These are phyloP conservation scores for Drosophila subsilvestris DNA, from an alignment of 2,888 invertebrate genomes.

Conservation along the genomic window DNA sequence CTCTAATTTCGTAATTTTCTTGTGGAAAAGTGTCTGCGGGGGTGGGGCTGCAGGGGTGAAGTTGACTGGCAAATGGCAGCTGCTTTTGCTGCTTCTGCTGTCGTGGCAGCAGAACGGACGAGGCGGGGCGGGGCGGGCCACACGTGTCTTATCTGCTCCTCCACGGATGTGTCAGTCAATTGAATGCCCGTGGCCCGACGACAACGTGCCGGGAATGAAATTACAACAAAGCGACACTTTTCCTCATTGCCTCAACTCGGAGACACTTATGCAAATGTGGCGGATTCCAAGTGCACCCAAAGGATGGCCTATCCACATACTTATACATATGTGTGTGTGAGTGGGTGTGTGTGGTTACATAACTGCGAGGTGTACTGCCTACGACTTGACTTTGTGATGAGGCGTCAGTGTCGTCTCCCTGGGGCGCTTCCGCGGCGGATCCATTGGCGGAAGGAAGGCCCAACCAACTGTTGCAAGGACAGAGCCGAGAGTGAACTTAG, in stretches of 20 bases:
- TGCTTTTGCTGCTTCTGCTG: constrained; percentile 14
- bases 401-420: constrained; percentile 9
- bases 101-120: no score
- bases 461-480: constrained; percentile 46
- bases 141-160: constrained; percentile 68
- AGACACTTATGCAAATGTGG: constrained; percentile 69
- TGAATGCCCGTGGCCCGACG: constrained; percentile 53
- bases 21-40: neutral
- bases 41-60: constrained; percentile 10
- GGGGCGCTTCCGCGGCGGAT: neutral
- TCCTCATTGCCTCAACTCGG: constrained; percentile 51
- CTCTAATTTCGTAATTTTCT: constrained; percentile 52
- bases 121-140: constrained; percentile 41
- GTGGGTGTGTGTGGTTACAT: constrained; percentile 1
- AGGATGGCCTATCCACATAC: constrained; percentile 17
- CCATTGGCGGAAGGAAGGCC: neutral
- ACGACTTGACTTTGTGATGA: constrained; percentile 36
- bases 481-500: neutral
- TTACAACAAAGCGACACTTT: constrained; percentile 57
- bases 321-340: neutral
- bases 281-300: constrained; percentile 30
- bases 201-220: constrained; percentile 58
- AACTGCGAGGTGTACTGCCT: constrained; percentile 3
- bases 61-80: constrained; percentile 62
- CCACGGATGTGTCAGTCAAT: constrained; percentile 51